Evolutionary conservation across 64 coral and sea anemone species (phyloP).

Genomic region (Stichodactyla helianthus): DNA sequence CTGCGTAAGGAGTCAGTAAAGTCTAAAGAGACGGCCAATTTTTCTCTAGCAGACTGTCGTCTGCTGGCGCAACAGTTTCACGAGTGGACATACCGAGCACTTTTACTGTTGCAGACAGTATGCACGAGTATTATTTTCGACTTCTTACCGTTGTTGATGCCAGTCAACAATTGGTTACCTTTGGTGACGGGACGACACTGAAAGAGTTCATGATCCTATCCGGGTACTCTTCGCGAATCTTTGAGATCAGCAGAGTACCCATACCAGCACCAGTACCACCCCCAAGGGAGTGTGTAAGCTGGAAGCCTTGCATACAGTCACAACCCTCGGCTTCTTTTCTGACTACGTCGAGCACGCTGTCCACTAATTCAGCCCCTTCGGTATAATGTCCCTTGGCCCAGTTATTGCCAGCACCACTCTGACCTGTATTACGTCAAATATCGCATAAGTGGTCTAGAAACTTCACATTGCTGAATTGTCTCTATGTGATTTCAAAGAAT

Average conservation of each 20-base stretch:
- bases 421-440: slow-evolving; percentile 10
- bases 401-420: slow-evolving; percentile 54
- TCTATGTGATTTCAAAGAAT: no score
- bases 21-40: no score
- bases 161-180: slow-evolving; percentile 8
- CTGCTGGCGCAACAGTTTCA: no score
- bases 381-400: slow-evolving; percentile 62
- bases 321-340: slow-evolving; percentile 47
- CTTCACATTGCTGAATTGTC: no score
- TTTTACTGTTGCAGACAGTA: no score
- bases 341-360: slow-evolving; percentile 48
- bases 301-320: slow-evolving; percentile 56
- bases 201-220: slow-evolving; percentile 62
- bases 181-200: slow-evolving; percentile 55
- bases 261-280: slow-evolving; percentile 47
- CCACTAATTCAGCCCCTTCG: slow-evolving; percentile 40
- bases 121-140: no score
- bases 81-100: no score
- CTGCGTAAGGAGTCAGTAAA: no score
- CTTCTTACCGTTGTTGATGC: neutral
- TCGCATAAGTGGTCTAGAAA: neutral
- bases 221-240: slow-evolving; percentile 54
- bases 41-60: no score
- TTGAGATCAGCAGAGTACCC: slow-evolving; percentile 47
- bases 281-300: slow-evolving; percentile 51